These are phyloP conservation scores for Saguinus imperator DNA, from an alignment of 2,113 vertebrate species.

Conservation along the genomic window DNA sequence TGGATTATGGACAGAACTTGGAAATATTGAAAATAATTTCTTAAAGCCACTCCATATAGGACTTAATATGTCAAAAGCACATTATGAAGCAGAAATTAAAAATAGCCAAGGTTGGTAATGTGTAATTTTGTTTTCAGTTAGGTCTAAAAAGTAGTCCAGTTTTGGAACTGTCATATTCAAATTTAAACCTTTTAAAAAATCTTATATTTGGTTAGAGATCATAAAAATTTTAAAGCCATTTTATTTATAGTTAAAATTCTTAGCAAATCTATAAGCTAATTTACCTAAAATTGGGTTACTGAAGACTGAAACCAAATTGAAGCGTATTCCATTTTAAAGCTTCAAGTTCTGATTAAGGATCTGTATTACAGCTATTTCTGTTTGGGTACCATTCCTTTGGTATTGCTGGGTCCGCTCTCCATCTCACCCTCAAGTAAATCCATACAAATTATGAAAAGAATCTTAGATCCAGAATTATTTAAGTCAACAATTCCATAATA, in stretches of 20 bases:
- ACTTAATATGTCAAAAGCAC: slow-evolving; percentile 92
- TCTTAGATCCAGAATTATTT: background rate
- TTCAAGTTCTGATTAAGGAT: background rate
- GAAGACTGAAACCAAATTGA: slow-evolving; percentile 36
- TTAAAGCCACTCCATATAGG: slow-evolving; percentile 90
- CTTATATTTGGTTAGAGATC: background rate
- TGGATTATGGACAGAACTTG: slow-evolving; percentile 88
- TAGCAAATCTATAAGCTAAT: background rate
- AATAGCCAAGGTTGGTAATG: slow-evolving; percentile 85
- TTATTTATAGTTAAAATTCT: slow-evolving; percentile 56
- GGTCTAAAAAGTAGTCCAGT: slow-evolving; percentile 33
- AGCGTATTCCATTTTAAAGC: slow-evolving; percentile 18
- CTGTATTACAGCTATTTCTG: background rate
- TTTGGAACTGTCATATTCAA: slow-evolving; percentile 36
- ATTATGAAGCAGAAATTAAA: slow-evolving; percentile 92
- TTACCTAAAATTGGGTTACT: slow-evolving; percentile 44
- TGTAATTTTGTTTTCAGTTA: slow-evolving; percentile 34
- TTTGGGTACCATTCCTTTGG: background rate
- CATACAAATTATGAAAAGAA: slow-evolving; percentile 9
- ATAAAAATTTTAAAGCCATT: background rate
- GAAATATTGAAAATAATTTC: slow-evolving; percentile 88
- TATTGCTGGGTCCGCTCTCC: background rate
- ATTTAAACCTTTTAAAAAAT: background rate
- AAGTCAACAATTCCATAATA: slow-evolving; percentile 34
- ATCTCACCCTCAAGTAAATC: background rate